Conservation (phyloP, 2,797 vertebrate genomes). For the Bovichtus diacanthus region DNA sequence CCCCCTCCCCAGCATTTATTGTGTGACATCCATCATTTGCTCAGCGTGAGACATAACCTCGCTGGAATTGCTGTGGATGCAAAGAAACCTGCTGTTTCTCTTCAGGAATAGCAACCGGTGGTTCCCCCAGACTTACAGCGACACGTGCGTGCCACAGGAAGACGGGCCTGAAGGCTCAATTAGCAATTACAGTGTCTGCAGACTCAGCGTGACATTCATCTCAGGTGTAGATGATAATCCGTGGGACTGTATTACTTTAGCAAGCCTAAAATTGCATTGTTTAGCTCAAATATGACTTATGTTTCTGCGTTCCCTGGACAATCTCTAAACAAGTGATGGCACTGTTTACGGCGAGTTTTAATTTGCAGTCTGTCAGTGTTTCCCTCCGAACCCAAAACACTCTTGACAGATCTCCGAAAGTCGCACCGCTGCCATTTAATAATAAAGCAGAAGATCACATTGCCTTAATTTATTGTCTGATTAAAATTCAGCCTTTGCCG, state of each 20-base stretch:
- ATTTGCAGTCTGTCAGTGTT: conserved; percentile 33
- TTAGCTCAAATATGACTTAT: background rate
- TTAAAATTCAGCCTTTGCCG: conserved; percentile 87
- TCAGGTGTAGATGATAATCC: conserved; percentile 26
- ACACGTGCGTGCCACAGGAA: conserved; percentile 22
- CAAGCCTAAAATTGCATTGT: background rate
- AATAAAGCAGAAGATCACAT: conserved; percentile 74
- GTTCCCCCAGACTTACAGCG: conserved; percentile 30
- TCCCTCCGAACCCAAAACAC: conserved; percentile 37
- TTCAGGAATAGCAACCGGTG: conserved; percentile 53
- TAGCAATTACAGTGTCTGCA: conserved; percentile 51
- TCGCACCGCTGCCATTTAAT: conserved; percentile 60
- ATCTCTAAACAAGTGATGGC: background rate
- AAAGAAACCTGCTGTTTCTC: conserved; percentile 30
- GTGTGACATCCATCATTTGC: conserved; percentile 64
- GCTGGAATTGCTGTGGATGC: conserved; percentile 38
- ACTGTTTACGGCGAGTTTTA: background rate
- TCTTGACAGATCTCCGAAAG: conserved; percentile 52
- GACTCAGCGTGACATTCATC: conserved; percentile 41
- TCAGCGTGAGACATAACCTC: conserved; percentile 48
- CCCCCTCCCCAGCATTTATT: conserved; percentile 61
- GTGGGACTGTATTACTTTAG: conserved; percentile 7
- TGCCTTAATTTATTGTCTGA: conserved; percentile 86
- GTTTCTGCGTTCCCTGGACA: conserved; percentile 7
- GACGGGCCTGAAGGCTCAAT: conserved; percentile 53